Conservation (phyloP, 2,888 invertebrate species). For the Panzeria rudis region DNA sequence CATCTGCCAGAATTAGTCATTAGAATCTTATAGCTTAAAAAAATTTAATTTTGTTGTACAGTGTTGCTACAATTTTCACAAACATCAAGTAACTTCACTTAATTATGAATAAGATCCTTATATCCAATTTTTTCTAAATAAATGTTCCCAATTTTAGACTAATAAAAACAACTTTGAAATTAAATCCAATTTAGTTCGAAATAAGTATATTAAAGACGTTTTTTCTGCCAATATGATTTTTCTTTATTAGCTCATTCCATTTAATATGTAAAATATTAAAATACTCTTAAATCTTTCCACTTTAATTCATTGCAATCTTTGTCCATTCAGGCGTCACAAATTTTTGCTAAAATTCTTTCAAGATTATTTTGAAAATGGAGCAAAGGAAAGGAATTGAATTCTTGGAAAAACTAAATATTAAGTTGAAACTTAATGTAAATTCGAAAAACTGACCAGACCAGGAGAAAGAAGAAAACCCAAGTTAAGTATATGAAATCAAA, state of each 20-base stretch:
- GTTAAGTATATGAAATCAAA: slow-evolving; percentile 11
- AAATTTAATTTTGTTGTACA: too few relatives aligned
- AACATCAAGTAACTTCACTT: too few relatives aligned
- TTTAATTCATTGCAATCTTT: slow-evolving; percentile 7
- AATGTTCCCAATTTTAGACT: too few relatives aligned
- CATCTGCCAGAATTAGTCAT: too few relatives aligned
- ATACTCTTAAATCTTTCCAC: slow-evolving; percentile 15
- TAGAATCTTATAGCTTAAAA: too few relatives aligned
- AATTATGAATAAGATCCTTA: too few relatives aligned
- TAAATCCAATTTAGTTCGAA: too few relatives aligned
- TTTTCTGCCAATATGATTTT: too few relatives aligned
- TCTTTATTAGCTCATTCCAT: neutral
- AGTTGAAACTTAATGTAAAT: neutral
- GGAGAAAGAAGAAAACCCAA: slow-evolving; percentile 1
- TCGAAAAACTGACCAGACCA: neutral
- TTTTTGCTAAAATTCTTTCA: neutral
- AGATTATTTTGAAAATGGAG: neutral
- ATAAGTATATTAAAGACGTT: too few relatives aligned
- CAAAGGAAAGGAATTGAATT: neutral
- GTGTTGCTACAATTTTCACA: too few relatives aligned
- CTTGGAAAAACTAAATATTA: neutral
- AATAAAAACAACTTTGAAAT: too few relatives aligned
- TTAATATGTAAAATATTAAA: neutral
- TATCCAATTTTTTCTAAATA: too few relatives aligned
- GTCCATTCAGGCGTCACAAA: slow-evolving; percentile 1